These are phyloP conservation scores for Odontomachus brunneus DNA, from an alignment of 1,140 invertebrate genomes.

Conservation along the genomic window DNA sequence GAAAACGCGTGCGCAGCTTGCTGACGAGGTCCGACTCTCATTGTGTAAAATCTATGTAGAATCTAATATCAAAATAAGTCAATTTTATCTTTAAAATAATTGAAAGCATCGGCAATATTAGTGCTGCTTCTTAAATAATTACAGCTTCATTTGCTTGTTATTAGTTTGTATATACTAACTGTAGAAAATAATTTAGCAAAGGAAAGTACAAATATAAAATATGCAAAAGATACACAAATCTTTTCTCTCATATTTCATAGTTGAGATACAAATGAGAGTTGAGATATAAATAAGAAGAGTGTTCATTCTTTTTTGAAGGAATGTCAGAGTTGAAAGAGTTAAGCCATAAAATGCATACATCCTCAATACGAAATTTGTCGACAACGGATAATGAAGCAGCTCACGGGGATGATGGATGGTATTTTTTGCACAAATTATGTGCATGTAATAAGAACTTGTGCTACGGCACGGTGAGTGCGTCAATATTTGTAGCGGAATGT, in stretches of 20 bases:
- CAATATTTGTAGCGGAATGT: constrained; percentile 34
- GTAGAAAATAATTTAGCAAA: too few relatives aligned
- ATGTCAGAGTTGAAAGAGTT: neutral
- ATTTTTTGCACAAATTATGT: constrained; percentile 41
- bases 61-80: neutral
- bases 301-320: neutral
- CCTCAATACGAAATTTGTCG: constrained; percentile 43
- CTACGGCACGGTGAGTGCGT: neutral
- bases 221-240: neutral
- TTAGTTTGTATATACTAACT: too few relatives aligned
- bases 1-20: neutral
- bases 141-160: neutral
- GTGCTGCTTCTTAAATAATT: neutral
- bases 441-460: constrained; percentile 34
- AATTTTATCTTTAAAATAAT: neutral
- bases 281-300: neutral
- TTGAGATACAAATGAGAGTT: neutral
- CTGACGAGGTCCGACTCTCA: constrained; percentile 33
- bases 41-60: neutral
- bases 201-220: too few relatives aligned
- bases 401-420: constrained; percentile 37
- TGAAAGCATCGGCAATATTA: neutral
- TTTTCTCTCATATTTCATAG: neutral
- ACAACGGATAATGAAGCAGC: constrained; percentile 1
- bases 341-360: constrained; percentile 13